Base-by-base conservation (phyloP, 2,888 invertebrate species). In the Agrotis ipsilon region DNA sequence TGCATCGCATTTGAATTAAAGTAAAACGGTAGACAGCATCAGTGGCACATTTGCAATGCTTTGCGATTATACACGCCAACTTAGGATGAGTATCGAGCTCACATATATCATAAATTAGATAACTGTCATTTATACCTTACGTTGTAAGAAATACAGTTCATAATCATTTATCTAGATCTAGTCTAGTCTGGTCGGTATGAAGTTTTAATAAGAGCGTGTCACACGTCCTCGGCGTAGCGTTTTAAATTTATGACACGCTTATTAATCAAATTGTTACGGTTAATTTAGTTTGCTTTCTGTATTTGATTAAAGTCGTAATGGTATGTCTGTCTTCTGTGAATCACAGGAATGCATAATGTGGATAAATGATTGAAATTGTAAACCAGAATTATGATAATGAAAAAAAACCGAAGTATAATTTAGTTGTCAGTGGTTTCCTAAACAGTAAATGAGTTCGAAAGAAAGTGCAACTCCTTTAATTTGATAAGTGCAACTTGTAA, bases 1-100 rank as follows among this genome's bases (percentile, higher is more conserved):
- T 58, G 67, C 68, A 63, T 63, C 32, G 39, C 59, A 69, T 68
- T 32, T 64, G 73, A 54, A 61, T 81, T 66, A 82, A n/a, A 87
- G 85, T 86, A 91, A 89, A 87, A 90, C 87, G 88, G 88, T 83
- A 87, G 86, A 78, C 80, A 78, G 82, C 88, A 87, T 89, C 91
- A 87, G 90, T 90, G 89, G 90, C 87, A 87, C 86, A 89, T 90
- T 90, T 87, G 88, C 88, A 87, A 89, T 88, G 84, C 88, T 88
- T 87, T 76, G 87, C 89, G 90, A 95, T 95, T 94, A 94, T 94
- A 90, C 91, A 93, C 93, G 93, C 91, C 90, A 89, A 92, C 90
- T 93, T 91, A 90, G 88, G 86, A 90, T 89, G 87, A 76, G 68
- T 79, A 79, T 84, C 75, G 69, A 61, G 62, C 52, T 68, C 62